Evolutionary conservation across 2,888 invertebrate genomes (phyloP), one percentile per base, ranked within the genome.

Genomic region (Calameuta idolon): DNA sequence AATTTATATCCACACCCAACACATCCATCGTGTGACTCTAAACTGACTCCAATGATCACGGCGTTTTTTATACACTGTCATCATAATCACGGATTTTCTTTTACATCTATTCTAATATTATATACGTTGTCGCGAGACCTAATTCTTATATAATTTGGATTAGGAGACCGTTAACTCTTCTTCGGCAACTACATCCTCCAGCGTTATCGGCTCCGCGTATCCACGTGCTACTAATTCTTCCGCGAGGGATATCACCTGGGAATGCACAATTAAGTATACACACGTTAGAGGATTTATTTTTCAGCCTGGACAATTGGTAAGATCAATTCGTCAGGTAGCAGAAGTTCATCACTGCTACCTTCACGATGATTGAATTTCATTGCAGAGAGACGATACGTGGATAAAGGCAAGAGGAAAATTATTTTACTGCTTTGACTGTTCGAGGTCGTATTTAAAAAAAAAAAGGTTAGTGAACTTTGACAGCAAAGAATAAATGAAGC

Each of bases 211-310:
- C 89, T 95, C 95, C 76, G 97, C 98, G 88, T 95, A 94, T 77
- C 97, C 97, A 91, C 95, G 94, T 86, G 96, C 95, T 86, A 97
- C 96, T 88, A 98, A 93, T 93, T 97, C 97, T 89, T 96, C 94
- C 92, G 98, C 98, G 86, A 98, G 94, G 92, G 96, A 96, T 92
- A 97, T 94, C 86, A 96, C 94, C 94, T 97, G 94, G 93, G 94
- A 94, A 79, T 69, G 34, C 11, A 77, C 76, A 78, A 78, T 78
- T 34, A 79, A 79, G 12, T 73, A 73, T 73, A n/a, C 73, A 71
- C 12, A 73, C 30, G 12, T 76, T 30, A 69, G 69, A 55, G 1
- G 40, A 55, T 55, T 23, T 55, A 5, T 2, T 15, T 55, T 9
- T 2, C 23, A 9, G 9, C 0, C 55, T 1, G 23, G 9, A 23